Evolutionary conservation across 2,888 invertebrate genomes (phyloP).

Genomic region (Steinernema carpocapsae): DNA sequence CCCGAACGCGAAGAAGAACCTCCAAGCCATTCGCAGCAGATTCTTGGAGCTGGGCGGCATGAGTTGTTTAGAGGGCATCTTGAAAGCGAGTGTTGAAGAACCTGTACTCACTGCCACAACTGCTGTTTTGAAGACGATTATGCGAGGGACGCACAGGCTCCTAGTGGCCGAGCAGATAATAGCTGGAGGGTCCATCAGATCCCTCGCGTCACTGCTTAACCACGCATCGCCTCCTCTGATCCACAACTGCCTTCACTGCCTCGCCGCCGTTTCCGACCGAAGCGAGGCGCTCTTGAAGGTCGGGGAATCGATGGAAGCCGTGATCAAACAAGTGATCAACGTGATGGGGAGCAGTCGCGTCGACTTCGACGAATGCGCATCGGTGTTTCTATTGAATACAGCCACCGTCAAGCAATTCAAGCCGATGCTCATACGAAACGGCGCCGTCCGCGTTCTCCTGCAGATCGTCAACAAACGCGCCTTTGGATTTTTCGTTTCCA

Average conservation of each 20-base stretch:
- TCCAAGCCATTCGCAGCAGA: neutral
- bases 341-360: neutral
- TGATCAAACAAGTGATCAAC: neutral
- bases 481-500: neutral
- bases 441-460: neutral
- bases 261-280: conserved; percentile 6
- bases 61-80: neutral
- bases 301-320: neutral
- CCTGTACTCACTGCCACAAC: neutral
- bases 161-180: neutral
- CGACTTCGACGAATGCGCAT: neutral
- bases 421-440: neutral
- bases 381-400: neutral
- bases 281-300: neutral
- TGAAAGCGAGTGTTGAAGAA: neutral
- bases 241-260: neutral
- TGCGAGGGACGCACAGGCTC: neutral
- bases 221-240: neutral
- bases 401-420: neutral
- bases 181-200: neutral
- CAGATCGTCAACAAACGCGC: neutral
- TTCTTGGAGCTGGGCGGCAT: neutral
- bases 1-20: neutral
- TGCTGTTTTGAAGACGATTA: neutral
- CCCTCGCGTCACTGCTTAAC: neutral